Conservation (phyloP, 2,113 vertebrate genomes). For the Oriolus oriolus region DNA sequence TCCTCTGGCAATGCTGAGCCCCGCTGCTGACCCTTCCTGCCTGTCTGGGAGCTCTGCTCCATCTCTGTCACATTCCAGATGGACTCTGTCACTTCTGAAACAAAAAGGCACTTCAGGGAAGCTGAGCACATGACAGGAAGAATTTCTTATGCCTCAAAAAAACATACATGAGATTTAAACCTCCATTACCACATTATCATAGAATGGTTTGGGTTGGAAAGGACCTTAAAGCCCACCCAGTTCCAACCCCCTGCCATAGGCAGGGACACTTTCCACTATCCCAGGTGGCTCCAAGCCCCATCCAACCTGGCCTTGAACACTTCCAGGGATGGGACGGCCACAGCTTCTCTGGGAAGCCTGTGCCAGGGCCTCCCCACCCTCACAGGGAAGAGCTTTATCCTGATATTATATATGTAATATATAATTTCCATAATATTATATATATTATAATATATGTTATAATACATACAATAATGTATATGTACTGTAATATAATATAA, state of each 20-base stretch:
- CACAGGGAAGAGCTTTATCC: background rate
- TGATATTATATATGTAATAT: no score
- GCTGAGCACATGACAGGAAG: rapidly evolving
- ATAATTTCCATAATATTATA: no score
- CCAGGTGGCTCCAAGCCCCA: rapidly evolving
- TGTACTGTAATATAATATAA: background rate
- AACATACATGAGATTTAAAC: no score
- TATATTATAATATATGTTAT: background rate
- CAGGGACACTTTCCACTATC: background rate
- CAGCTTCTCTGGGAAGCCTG: background rate
- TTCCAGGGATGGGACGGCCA: background rate
- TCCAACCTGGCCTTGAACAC: no score
- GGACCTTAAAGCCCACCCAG: background rate
- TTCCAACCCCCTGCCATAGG: background rate
- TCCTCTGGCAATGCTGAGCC: rapidly evolving
- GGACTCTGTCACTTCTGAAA: background rate
- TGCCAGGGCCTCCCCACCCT: rapidly evolving
- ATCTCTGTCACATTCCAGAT: background rate
- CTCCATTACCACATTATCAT: no score
- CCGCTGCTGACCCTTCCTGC: background rate
- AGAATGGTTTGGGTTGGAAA: background rate
- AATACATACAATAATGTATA: background rate
- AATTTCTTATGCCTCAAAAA: background rate
- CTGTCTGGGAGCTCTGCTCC: background rate
- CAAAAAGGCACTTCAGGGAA: background rate